Conservation (phyloP, 2,888 invertebrate genomes). For the Blera fallax region DNA sequence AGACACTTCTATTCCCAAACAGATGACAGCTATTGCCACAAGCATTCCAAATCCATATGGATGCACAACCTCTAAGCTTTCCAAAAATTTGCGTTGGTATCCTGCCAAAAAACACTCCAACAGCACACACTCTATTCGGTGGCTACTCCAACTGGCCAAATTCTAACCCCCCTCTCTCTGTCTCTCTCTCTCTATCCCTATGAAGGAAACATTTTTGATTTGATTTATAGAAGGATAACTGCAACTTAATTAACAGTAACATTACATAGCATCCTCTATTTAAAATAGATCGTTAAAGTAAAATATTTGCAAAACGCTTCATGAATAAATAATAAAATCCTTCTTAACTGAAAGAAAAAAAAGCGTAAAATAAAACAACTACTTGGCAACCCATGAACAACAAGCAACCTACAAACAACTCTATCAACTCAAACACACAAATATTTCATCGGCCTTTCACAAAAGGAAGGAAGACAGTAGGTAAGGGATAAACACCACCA, state of each 20-base stretch:
- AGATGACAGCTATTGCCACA: constrained; percentile 67
- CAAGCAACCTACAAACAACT: not conserved
- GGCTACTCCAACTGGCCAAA: constrained; percentile 21
- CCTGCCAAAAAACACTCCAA: constrained; percentile 38
- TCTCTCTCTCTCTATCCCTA: not conserved
- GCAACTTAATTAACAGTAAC: constrained; percentile 57
- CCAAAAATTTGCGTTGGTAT: constrained; percentile 54
- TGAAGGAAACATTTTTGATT: not conserved
- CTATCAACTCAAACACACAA: constrained; percentile 24
- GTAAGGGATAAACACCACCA: no score
- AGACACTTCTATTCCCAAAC: constrained; percentile 56
- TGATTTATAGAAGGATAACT: constrained; percentile 61
- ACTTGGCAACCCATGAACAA: constrained; percentile 39
- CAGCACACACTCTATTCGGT: constrained; percentile 19
- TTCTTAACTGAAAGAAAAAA: not conserved
- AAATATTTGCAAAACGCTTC: constrained; percentile 58
- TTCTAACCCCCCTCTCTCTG: not conserved
- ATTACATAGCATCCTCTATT: not conserved
- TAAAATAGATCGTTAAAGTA: constrained; percentile 11
- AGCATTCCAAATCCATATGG: constrained; percentile 48
- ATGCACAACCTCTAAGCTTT: constrained; percentile 13
- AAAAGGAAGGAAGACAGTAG: not conserved
- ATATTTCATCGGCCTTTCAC: constrained; percentile 10
- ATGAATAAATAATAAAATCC: constrained; percentile 39
- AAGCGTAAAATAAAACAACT: no score